phyloP scores from a whole-genome alignment of 2,113 vertebrate species.

The Leptodactylus fuscus region DNA sequence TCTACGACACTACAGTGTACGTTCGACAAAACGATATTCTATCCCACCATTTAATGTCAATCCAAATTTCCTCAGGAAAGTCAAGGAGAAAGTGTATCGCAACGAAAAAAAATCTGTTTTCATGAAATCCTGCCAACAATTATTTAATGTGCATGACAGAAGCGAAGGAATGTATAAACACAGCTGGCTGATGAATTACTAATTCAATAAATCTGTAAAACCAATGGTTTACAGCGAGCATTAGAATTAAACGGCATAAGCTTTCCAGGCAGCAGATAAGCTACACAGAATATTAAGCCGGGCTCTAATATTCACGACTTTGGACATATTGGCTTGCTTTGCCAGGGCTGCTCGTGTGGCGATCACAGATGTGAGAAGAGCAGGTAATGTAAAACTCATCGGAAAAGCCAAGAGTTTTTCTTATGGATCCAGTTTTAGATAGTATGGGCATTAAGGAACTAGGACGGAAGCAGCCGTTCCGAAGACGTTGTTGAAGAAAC shows the following conservation, averaged over 20 bases:
- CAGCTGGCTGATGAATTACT: conserved; percentile 65
- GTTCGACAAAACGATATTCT: conserved; percentile 59
- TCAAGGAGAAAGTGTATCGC: conserved; percentile 60
- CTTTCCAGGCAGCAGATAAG: conserved; percentile 66
- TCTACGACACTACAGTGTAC: conserved; percentile 20
- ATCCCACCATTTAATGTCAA: conserved; percentile 61
- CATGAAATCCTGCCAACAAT: conserved; percentile 64
- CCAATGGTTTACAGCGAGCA: conserved; percentile 63
- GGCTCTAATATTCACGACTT: conserved; percentile 66
- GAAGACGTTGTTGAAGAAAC: no score
- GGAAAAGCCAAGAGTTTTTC: conserved; percentile 35
- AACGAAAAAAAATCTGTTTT: conserved; percentile 58
- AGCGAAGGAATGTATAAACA: conserved; percentile 67
- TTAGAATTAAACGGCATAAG: conserved; percentile 65
- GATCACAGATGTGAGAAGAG: conserved; percentile 58
- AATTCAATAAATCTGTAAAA: conserved; percentile 70
- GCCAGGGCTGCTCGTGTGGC: conserved; percentile 60
- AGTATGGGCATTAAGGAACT: no score
- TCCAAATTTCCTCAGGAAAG: conserved; percentile 43
- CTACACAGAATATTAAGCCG: conserved; percentile 65
- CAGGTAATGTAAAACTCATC: conserved; percentile 42
- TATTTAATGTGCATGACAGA: conserved; percentile 63
- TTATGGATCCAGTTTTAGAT: no score
- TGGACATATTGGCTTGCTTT: conserved; percentile 65
- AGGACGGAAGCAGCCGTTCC: no score